phyloP scores from a whole-genome alignment of 2,113 vertebrate genomes.

The Emydura subglobosa region DNA sequence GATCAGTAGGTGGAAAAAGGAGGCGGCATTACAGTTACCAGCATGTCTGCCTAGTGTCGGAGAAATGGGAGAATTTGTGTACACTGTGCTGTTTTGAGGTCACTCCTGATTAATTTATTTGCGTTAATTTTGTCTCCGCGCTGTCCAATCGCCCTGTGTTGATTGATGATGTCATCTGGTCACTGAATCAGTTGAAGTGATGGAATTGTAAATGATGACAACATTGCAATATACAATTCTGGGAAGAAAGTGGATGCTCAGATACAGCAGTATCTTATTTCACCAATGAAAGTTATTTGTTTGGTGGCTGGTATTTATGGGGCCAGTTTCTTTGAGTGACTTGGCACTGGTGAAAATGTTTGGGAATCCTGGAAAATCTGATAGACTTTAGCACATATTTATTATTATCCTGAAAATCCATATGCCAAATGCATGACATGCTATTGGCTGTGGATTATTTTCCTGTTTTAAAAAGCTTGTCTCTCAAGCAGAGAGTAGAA shows the following conservation, averaged over 20 bases:
- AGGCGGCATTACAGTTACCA: constrained; percentile 8
- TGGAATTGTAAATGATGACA: constrained; percentile 66
- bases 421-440: neutral
- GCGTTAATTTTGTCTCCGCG: constrained; percentile 55
- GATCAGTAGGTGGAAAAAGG: neutral
- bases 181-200: constrained; percentile 47
- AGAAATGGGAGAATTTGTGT: neutral
- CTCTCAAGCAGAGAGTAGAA: constrained; percentile 6
- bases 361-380: neutral
- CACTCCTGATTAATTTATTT: constrained; percentile 63
- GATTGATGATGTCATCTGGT: constrained; percentile 71
- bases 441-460: neutral
- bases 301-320: neutral
- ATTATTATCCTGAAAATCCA: neutral
- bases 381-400: neutral
- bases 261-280: constrained; percentile 48
- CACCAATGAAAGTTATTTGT: neutral
- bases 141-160: constrained; percentile 57
- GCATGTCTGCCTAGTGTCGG: neutral
- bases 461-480: too few species aligned
- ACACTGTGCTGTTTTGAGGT: neutral
- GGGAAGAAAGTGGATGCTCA: constrained; percentile 36
- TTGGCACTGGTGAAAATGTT: neutral
- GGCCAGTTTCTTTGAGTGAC: neutral
- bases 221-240: constrained; percentile 33